Percentiles rank a stretch among this genome's conserved stretches.
Conservation (phyloP, 2,797 vertebrate genomes). For the Coregonus ussuriensis region DNA sequence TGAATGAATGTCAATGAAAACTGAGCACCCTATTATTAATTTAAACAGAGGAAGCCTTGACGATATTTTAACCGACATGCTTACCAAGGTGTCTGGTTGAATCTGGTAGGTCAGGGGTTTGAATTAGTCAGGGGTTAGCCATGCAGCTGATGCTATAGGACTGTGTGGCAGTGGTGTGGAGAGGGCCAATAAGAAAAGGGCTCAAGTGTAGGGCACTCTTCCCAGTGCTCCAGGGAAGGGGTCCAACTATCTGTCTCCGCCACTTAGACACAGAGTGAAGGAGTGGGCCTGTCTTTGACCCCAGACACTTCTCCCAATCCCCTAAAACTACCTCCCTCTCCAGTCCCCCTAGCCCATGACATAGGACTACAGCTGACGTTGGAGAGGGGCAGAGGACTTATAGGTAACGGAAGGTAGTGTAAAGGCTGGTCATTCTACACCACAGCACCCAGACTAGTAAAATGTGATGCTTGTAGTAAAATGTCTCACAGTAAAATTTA, state of each 20-base stretch:
- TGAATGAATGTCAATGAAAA: neutral
- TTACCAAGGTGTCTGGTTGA: neutral
- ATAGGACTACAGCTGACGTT: neutral
- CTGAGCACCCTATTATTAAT: neutral
- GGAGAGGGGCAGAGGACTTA: neutral
- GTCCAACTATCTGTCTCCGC: constrained; percentile 11
- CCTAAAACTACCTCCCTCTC: neutral
- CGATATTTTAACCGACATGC: neutral
- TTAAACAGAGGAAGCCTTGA: neutral
- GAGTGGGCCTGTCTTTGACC: neutral
- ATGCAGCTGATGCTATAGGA: too few species aligned
- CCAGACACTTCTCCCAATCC: neutral
- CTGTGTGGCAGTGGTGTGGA: neutral
- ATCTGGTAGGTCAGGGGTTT: neutral
- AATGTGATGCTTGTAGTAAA: constrained; percentile 14
- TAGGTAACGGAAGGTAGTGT: neutral
- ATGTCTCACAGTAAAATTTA: constrained; percentile 2
- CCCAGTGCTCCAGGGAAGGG: neutral
- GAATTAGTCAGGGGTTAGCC: neutral
- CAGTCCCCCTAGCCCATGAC: neutral
- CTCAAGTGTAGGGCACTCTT: neutral
- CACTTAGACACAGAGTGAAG: neutral
- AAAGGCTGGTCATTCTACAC: constrained; percentile 20
- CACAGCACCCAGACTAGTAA: constrained; percentile 6
- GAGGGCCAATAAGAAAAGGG: neutral